phyloP scores from a whole-genome alignment of 1,140 invertebrate species.

The Apis cerana region DNA sequence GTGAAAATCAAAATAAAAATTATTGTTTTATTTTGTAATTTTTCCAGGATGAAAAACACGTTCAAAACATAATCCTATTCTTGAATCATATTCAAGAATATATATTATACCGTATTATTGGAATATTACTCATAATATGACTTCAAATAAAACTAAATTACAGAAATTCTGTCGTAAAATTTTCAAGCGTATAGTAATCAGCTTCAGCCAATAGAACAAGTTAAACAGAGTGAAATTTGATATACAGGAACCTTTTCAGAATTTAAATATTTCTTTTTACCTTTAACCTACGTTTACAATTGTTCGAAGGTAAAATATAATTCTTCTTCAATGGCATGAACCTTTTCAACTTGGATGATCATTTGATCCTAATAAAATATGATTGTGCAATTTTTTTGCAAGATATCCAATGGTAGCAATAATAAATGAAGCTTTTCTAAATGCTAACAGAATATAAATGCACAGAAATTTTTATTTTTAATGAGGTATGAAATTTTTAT shows the following conservation, averaged over 20 bases:
- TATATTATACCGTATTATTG: too few species aligned
- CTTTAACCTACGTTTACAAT: constrained; percentile 3
- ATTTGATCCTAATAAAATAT: neutral
- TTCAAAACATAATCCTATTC: too few species aligned
- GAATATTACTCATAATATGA: too few species aligned
- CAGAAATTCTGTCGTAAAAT: neutral
- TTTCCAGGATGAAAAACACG: too few species aligned
- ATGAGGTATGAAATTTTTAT: too few species aligned
- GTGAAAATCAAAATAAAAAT: too few species aligned
- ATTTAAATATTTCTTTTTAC: neutral
- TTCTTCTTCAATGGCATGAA: constrained; percentile 28
- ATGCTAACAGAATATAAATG: neutral
- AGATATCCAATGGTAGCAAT: too few species aligned
- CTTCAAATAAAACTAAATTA: too few species aligned
- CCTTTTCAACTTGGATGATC: neutral
- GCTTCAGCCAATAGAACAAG: neutral
- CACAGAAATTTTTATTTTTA: neutral
- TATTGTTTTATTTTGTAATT: too few species aligned
- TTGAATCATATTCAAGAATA: too few species aligned
- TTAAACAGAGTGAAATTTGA: neutral
- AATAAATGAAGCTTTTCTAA: neutral
- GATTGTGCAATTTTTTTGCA: neutral
- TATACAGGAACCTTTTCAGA: neutral
- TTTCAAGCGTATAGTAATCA: neutral
- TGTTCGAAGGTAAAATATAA: constrained; percentile 5